phyloP scores from a whole-genome alignment of 2,113 vertebrate genomes.

The Dasyprocta punctata region DNA sequence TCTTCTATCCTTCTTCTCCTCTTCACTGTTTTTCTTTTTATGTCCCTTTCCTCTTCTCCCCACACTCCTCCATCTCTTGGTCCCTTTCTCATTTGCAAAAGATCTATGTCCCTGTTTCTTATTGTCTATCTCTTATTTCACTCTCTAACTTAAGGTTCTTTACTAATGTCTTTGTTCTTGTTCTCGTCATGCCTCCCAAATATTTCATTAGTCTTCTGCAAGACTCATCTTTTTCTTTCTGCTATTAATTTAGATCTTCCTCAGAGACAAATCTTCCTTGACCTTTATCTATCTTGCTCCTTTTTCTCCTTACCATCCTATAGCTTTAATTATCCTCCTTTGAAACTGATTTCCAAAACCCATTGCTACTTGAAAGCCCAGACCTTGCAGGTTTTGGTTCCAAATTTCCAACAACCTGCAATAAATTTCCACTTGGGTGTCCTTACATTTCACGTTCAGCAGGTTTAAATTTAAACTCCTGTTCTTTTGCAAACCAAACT shows the following conservation, averaged over 20 bases:
- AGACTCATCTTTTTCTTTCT: not conserved
- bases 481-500: not conserved
- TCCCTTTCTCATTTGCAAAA: not conserved
- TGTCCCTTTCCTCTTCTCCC: not conserved
- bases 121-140: too few relatives aligned
- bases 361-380: not conserved
- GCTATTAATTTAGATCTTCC: not conserved
- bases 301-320: not conserved
- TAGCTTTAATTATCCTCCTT: not conserved
- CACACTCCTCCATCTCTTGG: not conserved
- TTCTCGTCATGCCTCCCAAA: not conserved
- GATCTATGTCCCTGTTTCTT: not conserved
- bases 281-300: not conserved
- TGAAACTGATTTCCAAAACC: conserved; percentile 29
- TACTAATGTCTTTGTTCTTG: not conserved
- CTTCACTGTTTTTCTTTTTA: not conserved
- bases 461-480: not conserved
- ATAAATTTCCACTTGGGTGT: not conserved
- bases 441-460: not conserved
- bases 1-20: not conserved
- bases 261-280: not conserved
- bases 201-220: not conserved
- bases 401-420: not conserved
- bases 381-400: not conserved
- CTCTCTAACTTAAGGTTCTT: not conserved